phyloP scores from a whole-genome alignment of 2,888 invertebrate species.

The Oligia strigilis region DNA sequence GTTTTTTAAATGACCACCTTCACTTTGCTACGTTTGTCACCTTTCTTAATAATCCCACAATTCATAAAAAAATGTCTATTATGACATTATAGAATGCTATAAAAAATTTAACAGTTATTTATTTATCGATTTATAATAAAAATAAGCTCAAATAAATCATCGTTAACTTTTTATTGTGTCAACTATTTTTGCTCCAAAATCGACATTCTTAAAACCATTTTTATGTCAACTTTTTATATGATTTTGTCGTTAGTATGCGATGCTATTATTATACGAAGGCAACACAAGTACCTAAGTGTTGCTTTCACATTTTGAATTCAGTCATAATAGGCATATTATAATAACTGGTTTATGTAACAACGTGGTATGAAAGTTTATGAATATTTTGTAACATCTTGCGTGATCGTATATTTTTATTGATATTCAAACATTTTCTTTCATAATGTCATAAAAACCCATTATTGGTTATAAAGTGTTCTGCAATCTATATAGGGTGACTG shows the following conservation, averaged over 20 bases:
- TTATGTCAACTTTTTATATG: neutral
- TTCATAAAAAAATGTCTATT: neutral
- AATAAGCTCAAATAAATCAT: slow-evolving; percentile 19
- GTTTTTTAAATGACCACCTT: neutral
- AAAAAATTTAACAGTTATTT: neutral
- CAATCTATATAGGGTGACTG: too few relatives aligned
- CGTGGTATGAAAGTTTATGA: neutral
- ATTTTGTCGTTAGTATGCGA: neutral
- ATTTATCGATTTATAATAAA: neutral
- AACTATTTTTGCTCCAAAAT: neutral
- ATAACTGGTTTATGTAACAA: slow-evolving; percentile 10
- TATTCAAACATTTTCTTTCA: slow-evolving; percentile 1
- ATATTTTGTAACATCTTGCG: neutral
- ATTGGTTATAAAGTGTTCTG: neutral
- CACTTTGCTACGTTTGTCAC: neutral
- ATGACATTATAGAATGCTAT: slow-evolving; percentile 5
- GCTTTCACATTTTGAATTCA: slow-evolving; percentile 28
- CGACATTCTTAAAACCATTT: neutral
- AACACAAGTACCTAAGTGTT: too few relatives aligned
- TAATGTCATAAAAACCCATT: neutral
- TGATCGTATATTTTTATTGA: neutral
- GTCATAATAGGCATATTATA: neutral
- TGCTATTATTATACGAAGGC: neutral
- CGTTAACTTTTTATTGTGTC: neutral
- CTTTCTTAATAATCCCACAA: neutral